phyloP scores from a whole-genome alignment of 1,140 invertebrate species.

The Atta colombica region DNA sequence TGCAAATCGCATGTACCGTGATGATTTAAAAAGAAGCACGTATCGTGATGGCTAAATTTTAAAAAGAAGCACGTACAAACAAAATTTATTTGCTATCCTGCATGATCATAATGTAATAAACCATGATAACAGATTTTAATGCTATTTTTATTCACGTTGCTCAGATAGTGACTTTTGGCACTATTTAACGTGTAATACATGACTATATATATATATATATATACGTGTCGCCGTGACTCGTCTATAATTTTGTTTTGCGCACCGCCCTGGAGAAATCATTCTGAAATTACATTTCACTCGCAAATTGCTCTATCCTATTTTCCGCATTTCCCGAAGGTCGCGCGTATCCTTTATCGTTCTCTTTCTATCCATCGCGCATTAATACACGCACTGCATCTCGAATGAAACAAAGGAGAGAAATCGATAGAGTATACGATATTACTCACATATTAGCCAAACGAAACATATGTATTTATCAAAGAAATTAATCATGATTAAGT shows the following conservation, averaged over 20 bases:
- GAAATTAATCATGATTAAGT: constrained; percentile 17
- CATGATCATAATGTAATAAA: too few species aligned
- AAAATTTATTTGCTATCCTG: too few species aligned
- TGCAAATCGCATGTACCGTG: too few species aligned
- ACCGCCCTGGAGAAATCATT: constrained; percentile 50
- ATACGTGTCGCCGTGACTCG: not conserved
- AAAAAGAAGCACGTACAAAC: too few species aligned
- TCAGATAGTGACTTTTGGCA: too few species aligned
- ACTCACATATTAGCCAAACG: not conserved
- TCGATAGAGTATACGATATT: constrained; percentile 11
- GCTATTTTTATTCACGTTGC: too few species aligned
- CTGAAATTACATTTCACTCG: constrained; percentile 59
- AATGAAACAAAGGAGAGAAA: not conserved
- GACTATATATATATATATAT: too few species aligned
- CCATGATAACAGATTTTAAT: too few species aligned
- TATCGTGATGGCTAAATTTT: too few species aligned
- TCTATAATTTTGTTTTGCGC: constrained; percentile 47
- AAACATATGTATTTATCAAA: not conserved
- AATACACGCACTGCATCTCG: not conserved
- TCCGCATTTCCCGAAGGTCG: constrained; percentile 41
- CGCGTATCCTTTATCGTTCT: constrained; percentile 30
- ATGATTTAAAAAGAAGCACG: too few species aligned
- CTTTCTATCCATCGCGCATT: constrained; percentile 33
- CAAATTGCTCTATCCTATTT: constrained; percentile 57
- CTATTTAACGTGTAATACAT: too few species aligned